phyloP scores from a whole-genome alignment of 2,113 vertebrate species.

The Archocentrus centrarchus region DNA sequence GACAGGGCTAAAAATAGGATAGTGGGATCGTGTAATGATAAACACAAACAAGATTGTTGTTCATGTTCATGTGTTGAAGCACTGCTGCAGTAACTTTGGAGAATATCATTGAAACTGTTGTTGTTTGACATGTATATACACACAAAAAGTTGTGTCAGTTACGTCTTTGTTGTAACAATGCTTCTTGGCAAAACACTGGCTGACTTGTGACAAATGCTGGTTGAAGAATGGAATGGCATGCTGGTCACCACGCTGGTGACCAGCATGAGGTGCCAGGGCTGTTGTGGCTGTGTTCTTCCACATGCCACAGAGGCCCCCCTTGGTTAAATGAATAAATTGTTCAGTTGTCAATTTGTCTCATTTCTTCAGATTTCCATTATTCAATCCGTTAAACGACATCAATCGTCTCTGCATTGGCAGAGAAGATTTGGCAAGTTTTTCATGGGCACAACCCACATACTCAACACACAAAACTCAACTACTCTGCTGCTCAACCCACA shows the following conservation, averaged over 20 bases:
- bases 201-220: too few relatives aligned
- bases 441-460: too few relatives aligned
- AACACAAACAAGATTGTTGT: not conserved
- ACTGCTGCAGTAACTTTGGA: accelerated
- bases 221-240: too few relatives aligned
- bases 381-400: accelerated
- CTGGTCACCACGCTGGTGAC: too few relatives aligned
- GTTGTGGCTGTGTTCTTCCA: not conserved
- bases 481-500: too few relatives aligned
- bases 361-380: not conserved
- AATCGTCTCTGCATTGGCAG: too few relatives aligned
- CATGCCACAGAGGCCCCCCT: not conserved
- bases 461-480: too few relatives aligned
- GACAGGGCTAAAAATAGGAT: not conserved
- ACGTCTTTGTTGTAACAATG: too few relatives aligned
- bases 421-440: too few relatives aligned
- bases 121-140: not conserved
- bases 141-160: too few relatives aligned
- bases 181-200: too few relatives aligned
- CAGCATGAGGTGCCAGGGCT: too few relatives aligned
- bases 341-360: not conserved
- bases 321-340: not conserved
- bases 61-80: not conserved
- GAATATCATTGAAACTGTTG: not conserved
- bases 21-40: not conserved